A percentile compares a stretch with the other conserved stretches of the same genome.
Conservation (phyloP, 2,113 vertebrate species). For the Aepyceros melampus region DNA sequence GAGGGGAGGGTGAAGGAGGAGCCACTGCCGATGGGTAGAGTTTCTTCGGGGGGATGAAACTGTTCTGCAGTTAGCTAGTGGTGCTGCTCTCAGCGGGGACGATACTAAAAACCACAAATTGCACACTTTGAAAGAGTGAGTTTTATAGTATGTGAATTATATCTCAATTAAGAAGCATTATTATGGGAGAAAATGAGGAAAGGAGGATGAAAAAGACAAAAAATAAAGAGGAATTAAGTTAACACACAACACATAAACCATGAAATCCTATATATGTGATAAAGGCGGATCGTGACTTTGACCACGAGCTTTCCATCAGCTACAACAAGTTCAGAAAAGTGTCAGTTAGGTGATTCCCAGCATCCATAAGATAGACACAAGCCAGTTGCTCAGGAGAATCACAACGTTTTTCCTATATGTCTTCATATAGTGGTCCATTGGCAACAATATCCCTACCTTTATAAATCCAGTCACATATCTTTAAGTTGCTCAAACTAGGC, state of each 20-base stretch:
- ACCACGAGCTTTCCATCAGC: background rate
- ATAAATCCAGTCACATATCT: background rate
- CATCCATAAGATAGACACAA: background rate
- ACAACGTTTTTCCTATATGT: background rate
- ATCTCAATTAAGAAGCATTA: background rate
- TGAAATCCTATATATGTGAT: background rate
- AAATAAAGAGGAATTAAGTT: background rate
- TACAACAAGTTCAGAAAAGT: background rate
- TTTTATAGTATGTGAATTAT: background rate
- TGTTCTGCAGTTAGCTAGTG: background rate
- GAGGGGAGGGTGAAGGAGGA: background rate
- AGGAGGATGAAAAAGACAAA: background rate
- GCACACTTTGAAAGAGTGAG: background rate
- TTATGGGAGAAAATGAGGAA: background rate
- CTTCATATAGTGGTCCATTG: background rate
- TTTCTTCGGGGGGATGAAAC: background rate
- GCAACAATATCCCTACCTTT: background rate
- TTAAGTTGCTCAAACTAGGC: background rate
- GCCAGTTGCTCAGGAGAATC: background rate
- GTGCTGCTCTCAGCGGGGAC: background rate
- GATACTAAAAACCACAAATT: background rate
- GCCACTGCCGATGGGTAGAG: fast-evolving
- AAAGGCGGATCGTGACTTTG: background rate
- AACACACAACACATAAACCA: background rate
- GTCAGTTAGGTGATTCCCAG: background rate